Evolutionary conservation across 2,113 vertebrate genomes (phyloP), one percentile per base, ranked within the genome.

Genomic region (Muntiacus muntjak): DNA sequence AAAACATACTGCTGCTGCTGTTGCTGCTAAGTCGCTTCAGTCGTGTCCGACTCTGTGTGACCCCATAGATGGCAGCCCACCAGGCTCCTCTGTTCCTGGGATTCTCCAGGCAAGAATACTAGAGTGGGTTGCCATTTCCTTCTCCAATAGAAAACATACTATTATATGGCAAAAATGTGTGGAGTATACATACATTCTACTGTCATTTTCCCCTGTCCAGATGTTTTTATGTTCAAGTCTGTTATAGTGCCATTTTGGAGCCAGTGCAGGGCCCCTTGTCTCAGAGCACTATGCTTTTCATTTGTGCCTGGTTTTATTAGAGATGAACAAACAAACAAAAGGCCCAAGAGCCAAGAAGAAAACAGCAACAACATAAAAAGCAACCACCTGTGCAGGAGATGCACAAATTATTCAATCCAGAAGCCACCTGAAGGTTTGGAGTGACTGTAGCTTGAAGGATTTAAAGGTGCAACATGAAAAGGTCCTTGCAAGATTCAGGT

Each of bases 121-220:
- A 12, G 67, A 71, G n/a, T 71, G n/a, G 67, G 67, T 40, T 71
- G 67, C 67, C n/a, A 71, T 71, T 71, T 71, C 67, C 3, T 40
- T 71, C 67, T 71, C 67, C n/a, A 40, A 71, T 71, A 71, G 82
- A 82, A 87, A 92, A 94, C 82, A 94, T 28, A 67, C 47, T 55
- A 60, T 88, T 57, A 93, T 91, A 97, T 95, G 94, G 98, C 96
- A 98, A 98, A 21, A 86, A 97, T 3, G 23, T n/a, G 47, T 91
- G 13, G 5, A 40, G 64, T 8, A 89, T 36, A 97, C 83, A 71
- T 71, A 71, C n/a, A 96, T 91, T 98, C 76, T 36, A 15, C 30
- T n/a, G 92, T 95, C 95, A 96, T 85, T 58, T 95, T 79, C 55
- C 92, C 87, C 92, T 36, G 58, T 82, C 95, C 55, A 88, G 95